A percentile compares a stretch with the other conserved stretches of the same genome.
Conservation (phyloP, 2,888 invertebrate species). For the Camptogramma bilineatum region DNA sequence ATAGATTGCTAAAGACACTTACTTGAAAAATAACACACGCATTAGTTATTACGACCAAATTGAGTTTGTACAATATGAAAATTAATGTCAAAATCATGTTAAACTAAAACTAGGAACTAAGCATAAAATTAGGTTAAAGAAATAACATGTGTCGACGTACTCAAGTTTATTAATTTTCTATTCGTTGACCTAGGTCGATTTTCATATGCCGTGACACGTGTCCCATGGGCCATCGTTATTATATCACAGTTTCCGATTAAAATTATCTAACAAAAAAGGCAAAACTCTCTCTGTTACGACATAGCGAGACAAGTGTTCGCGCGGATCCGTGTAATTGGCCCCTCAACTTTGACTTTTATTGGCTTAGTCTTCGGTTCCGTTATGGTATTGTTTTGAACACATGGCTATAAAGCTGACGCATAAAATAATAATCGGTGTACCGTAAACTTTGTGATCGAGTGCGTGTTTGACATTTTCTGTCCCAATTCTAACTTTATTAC, state of each 20-base stretch:
- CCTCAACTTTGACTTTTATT: slow-evolving; percentile 39
- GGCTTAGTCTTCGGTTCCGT: slow-evolving; percentile 12
- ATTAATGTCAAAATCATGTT: background rate
- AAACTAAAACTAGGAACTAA: background rate
- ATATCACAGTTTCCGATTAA: slow-evolving; percentile 39
- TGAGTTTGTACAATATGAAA: background rate
- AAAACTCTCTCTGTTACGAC: slow-evolving; percentile 62
- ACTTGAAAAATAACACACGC: background rate
- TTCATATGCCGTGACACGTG: slow-evolving; percentile 13
- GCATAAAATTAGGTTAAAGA: background rate
- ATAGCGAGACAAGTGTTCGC: slow-evolving; percentile 51
- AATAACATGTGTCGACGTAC: background rate
- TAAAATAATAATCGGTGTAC: slow-evolving; percentile 9
- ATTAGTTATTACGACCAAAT: background rate
- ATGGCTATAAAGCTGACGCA: slow-evolving; percentile 7
- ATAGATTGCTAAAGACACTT: background rate
- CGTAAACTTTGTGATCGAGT: slow-evolving; percentile 28
- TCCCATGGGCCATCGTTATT: slow-evolving; percentile 26
- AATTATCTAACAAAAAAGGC: slow-evolving; percentile 37
- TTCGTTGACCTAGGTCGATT: background rate
- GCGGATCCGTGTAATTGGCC: slow-evolving; percentile 41
- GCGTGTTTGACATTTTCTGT: slow-evolving; percentile 32
- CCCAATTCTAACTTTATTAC: slow-evolving; percentile 28
- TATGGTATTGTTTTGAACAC: slow-evolving; percentile 21
- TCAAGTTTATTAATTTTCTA: background rate